Evolutionary conservation across 1,140 invertebrate genomes (phyloP), one percentile per base, ranked within the genome.

Genomic region (Ips typographus): DNA sequence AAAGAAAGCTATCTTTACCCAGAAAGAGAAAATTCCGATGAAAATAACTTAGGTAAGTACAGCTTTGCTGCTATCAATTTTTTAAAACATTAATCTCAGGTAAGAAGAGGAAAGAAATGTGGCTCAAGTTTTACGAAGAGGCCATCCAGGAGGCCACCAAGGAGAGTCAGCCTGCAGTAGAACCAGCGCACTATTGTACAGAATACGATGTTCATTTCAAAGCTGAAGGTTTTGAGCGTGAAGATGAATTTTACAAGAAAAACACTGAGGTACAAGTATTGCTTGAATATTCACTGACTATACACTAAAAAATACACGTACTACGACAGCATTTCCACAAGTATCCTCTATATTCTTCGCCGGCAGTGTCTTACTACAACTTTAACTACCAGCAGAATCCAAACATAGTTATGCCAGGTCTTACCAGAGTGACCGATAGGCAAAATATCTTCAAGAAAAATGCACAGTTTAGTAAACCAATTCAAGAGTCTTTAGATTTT

Each of bases 1-100:
- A 71, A 71, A 51, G 63, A 71, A 44, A 71, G 47, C 47, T 71
- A 66, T 56, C n/a, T 66, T 60, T 68, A 52, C 5, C 65, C 65
- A 7, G 38, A 47, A 2, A 59, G 47, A 40, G 57, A 53, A 37
- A 43, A 49, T 42, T 2, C 39, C n/a, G 44, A 52, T 40, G 44
- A 60, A 40, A 59, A 53, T 36, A 68, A 44, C 53, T 60, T 68
- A 57, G 65, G 65, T 68, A 53, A 68, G 57, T 22, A 22, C 52
- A 37, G 36, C 56, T 7, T 39, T 8, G 56, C 22, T 22, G 22
- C 22, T 22, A 22, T 22, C 22, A 22, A 0, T 22, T 22, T 22
- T 22, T 22, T 39, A 40, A 40, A 52, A 39, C 8, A 64, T 52
- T 6, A 4, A 4, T 57, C 57, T 22, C n/a, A 69, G 67, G 67